A percentile compares a stretch with the other conserved stretches of the same genome.
These are phyloP conservation scores for Rhadinocentrus ornatus DNA, from an alignment of 2,797 vertebrate species.

Conservation along the genomic window DNA sequence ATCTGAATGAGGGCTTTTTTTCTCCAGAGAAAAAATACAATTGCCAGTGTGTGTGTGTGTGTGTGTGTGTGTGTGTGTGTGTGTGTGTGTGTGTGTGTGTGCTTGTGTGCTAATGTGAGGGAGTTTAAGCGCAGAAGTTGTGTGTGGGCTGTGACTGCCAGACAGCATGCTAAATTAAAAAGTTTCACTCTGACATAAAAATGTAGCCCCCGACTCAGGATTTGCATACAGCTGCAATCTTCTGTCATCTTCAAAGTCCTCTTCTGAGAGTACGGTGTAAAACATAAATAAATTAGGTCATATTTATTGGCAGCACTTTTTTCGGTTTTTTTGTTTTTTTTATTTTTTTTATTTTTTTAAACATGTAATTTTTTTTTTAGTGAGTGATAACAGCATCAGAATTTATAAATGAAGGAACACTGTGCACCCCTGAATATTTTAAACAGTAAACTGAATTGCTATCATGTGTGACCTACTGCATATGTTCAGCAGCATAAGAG, in stretches of 20 bases:
- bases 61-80: slow-evolving; percentile 25
- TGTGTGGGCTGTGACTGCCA: slow-evolving; percentile 20
- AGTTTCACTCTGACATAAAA: slow-evolving; percentile 12
- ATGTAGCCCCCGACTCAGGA: neutral
- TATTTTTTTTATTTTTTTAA: neutral
- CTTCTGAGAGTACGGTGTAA: neutral
- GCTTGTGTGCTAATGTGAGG: neutral
- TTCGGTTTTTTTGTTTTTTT: no score
- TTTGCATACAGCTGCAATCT: neutral
- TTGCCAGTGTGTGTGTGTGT: slow-evolving; percentile 26
- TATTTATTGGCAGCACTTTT: neutral
- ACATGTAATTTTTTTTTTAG: neutral
- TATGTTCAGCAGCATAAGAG: slow-evolving; percentile 4
- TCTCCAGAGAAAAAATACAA: slow-evolving; percentile 37
- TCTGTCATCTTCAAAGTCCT: neutral
- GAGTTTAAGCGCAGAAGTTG: slow-evolving; percentile 2
- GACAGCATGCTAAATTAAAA: slow-evolving; percentile 4
- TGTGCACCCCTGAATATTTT: neutral
- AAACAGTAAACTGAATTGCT: slow-evolving; percentile 10
- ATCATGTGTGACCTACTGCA: neutral
- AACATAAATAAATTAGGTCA: neutral
- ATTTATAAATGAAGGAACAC: slow-evolving; percentile 6
- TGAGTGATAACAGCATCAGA: neutral
- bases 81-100: slow-evolving; percentile 26
- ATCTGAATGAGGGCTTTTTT: slow-evolving; percentile 58